A percentile compares a stretch with the other conserved stretches of the same genome.
Evolutionary conservation across 1,140 invertebrate genomes (phyloP).

Genomic region (Laupala kohalensis): DNA sequence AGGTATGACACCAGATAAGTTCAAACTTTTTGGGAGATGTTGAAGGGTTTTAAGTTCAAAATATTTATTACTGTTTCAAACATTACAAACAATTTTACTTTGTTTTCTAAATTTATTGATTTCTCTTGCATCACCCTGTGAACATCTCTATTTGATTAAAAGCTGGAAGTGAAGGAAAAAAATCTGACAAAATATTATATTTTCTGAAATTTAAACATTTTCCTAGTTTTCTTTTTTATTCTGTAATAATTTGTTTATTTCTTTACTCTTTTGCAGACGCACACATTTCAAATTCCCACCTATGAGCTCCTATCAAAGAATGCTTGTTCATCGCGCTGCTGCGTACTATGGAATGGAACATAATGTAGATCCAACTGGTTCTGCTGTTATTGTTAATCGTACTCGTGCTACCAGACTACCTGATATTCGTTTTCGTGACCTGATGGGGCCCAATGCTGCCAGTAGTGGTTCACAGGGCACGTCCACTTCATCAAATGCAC

Average conservation of each 20-base stretch:
- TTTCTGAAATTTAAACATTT: too few relatives aligned
- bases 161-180: too few relatives aligned
- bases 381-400: slow-evolving; percentile 70
- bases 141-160: too few relatives aligned
- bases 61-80: too few relatives aligned
- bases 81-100: too few relatives aligned
- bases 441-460: slow-evolving; percentile 5
- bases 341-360: slow-evolving; percentile 89
- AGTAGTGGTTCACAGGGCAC: background rate
- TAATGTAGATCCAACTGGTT: slow-evolving; percentile 77
- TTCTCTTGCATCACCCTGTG: too few relatives aligned
- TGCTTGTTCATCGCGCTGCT: slow-evolving; percentile 86
- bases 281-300: slow-evolving; percentile 71
- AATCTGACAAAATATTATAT: too few relatives aligned
- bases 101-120: too few relatives aligned
- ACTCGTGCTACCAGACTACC: slow-evolving; percentile 64
- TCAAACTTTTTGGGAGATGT: too few relatives aligned
- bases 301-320: slow-evolving; percentile 87
- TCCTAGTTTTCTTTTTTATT: too few relatives aligned
- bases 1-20: too few relatives aligned
- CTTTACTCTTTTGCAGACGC: slow-evolving; percentile 30
- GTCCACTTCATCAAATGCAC: background rate
- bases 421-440: slow-evolving; percentile 26
- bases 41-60: too few relatives aligned
- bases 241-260: background rate